Conservation (phyloP, 2,113 vertebrate genomes). For the Brienomyrus brachyistius region DNA sequence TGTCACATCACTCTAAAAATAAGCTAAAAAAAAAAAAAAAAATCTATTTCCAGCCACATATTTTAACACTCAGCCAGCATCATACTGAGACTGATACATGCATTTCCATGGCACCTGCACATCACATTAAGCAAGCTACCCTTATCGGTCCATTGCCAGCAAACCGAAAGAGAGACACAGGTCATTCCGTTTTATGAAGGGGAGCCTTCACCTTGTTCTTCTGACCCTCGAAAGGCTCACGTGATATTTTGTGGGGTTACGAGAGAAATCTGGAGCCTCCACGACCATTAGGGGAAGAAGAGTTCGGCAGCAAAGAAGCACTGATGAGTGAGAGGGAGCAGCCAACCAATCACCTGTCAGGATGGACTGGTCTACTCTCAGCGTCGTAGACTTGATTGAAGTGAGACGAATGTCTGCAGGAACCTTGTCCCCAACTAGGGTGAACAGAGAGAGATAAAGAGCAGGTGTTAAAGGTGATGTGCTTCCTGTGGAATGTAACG, state of each 20-base stretch:
- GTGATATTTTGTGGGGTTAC: background rate
- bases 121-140: background rate
- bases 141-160: background rate
- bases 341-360: slow-evolving; percentile 74
- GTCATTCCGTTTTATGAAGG: background rate
- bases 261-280: background rate
- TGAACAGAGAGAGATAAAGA: slow-evolving; percentile 20
- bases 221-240: background rate
- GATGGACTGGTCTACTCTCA: slow-evolving; percentile 95
- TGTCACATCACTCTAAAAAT: background rate
- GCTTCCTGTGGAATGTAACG: background rate
- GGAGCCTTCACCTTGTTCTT: background rate
- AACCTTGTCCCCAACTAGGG: slow-evolving; percentile 95
- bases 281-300: background rate
- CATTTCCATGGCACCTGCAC: background rate
- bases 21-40: background rate
- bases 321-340: background rate
- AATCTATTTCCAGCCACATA: background rate
- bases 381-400: slow-evolving; percentile 94
- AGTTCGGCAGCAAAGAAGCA: background rate
- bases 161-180: background rate
- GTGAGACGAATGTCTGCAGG: slow-evolving; percentile 94
- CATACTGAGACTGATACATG: background rate
- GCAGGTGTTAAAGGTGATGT: slow-evolving; percentile 12
- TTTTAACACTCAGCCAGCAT: background rate